Evolutionary conservation across 2,888 invertebrate genomes (phyloP).

Genomic region (Phrixothrix hirtus): DNA sequence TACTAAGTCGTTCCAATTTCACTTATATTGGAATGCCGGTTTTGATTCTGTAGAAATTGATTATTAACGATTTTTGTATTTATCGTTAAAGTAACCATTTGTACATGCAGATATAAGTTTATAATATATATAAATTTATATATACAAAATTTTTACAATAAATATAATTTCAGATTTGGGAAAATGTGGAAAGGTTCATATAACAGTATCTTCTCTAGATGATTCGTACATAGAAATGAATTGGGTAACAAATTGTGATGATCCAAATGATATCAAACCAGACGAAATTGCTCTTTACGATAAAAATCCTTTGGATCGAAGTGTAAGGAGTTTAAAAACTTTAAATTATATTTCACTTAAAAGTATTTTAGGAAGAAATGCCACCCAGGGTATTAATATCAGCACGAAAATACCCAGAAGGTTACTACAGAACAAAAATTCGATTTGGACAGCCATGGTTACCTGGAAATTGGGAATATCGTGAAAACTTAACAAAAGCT

Average conservation of each 20-base stretch:
- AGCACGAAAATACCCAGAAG: slow-evolving; percentile 52
- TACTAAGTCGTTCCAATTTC: too few species aligned
- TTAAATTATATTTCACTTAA: slow-evolving; percentile 1
- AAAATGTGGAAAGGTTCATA: slow-evolving; percentile 57
- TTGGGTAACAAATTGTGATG: slow-evolving; percentile 55
- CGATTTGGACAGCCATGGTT: slow-evolving; percentile 61
- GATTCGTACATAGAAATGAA: slow-evolving; percentile 60
- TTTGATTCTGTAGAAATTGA: too few species aligned
- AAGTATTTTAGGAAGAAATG: slow-evolving; percentile 52
- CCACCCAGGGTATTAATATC: slow-evolving; percentile 53
- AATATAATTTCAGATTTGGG: slow-evolving; percentile 22
- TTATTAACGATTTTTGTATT: too few species aligned
- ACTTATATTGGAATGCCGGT: too few species aligned
- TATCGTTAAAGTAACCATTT: too few species aligned
- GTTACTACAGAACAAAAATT: slow-evolving; percentile 59
- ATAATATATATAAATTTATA: too few species aligned
- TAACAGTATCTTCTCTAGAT: slow-evolving; percentile 58
- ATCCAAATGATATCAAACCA: slow-evolving; percentile 43
- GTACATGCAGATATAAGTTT: too few species aligned
- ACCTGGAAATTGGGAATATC: slow-evolving; percentile 65
- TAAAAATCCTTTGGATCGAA: slow-evolving; percentile 47
- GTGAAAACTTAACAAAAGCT: slow-evolving; percentile 44
- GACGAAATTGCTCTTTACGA: slow-evolving; percentile 49
- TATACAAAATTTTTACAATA: too few species aligned
- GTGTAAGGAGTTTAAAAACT: slow-evolving; percentile 40